A percentile compares a stretch with the other conserved stretches of the same genome.
Evolutionary conservation across 2,888 invertebrate genomes (phyloP).

Genomic region (Rosalia funebris): DNA sequence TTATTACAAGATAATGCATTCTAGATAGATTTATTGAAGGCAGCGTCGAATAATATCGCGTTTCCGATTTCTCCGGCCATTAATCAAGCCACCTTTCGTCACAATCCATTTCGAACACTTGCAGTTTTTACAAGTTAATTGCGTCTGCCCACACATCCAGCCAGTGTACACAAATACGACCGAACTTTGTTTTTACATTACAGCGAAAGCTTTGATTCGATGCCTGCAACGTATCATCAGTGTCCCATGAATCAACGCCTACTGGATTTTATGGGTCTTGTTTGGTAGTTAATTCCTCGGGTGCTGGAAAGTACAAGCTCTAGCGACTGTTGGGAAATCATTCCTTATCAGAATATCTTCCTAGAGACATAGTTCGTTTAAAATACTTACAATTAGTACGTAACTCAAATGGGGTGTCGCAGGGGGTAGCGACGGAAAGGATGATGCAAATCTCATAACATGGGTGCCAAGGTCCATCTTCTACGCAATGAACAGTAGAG

Average conservation of each 20-base stretch:
- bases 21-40: conserved; percentile 4
- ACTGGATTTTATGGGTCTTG: not conserved
- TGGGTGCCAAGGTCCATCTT: too few relatives aligned
- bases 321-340: conserved; percentile 11
- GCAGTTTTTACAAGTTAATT: conserved; percentile 18
- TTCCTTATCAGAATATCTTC: conserved; percentile 6
- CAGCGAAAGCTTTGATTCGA: not conserved
- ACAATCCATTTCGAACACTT: conserved; percentile 8
- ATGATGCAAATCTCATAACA: too few relatives aligned
- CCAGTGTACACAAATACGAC: not conserved
- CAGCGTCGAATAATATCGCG: conserved; percentile 9
- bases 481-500: too few relatives aligned
- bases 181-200: conserved; percentile 8
- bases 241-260: conserved; percentile 20
- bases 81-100: conserved; percentile 8
- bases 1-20: conserved; percentile 6
- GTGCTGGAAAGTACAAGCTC: conserved; percentile 11
- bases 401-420: too few relatives aligned
- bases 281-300: conserved; percentile 7
- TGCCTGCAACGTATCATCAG: conserved; percentile 2
- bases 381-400: too few relatives aligned
- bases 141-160: conserved; percentile 10
- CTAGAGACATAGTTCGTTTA: conserved; percentile 5
- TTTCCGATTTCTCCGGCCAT: conserved; percentile 15
- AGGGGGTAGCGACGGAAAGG: too few relatives aligned